phyloP scores from a whole-genome alignment of 2,113 vertebrate species.

The Paraplagusia blochii region DNA sequence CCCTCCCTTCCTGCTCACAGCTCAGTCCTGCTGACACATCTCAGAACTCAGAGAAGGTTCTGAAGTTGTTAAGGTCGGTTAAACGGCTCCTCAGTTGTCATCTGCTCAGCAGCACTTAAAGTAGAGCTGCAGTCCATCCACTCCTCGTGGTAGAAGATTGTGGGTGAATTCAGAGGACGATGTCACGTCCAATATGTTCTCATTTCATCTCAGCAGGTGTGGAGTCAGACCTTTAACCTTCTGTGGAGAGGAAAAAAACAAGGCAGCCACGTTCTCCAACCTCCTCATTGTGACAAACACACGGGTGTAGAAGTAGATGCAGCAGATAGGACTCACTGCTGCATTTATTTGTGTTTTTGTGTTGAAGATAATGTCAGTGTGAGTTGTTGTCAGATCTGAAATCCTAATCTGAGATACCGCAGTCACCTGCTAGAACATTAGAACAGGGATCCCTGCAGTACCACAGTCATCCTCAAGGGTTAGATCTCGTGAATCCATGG shows the following conservation, averaged over 20 bases:
- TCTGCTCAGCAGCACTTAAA: slow-evolving; percentile 54
- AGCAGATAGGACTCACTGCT: slow-evolving; percentile 20
- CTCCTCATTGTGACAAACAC: slow-evolving; percentile 24
- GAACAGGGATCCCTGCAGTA: no score
- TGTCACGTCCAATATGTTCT: slow-evolving; percentile 72
- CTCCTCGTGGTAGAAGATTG: slow-evolving; percentile 61
- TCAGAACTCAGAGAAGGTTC: background rate
- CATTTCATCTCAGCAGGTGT: slow-evolving; percentile 68
- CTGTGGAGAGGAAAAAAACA: slow-evolving; percentile 33
- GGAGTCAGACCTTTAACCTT: slow-evolving; percentile 41
- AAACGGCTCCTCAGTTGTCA: slow-evolving; percentile 38
- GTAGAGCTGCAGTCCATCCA: slow-evolving; percentile 63
- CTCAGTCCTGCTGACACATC: slow-evolving; percentile 12
- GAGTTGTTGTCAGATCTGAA: slow-evolving; percentile 1
- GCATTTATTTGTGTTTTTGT: slow-evolving; percentile 13
- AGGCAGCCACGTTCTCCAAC: slow-evolving; percentile 38
- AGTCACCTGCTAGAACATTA: no score
- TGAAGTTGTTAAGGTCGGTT: slow-evolving; percentile 37
- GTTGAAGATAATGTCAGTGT: no score
- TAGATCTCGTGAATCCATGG: no score
- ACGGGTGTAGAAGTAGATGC: slow-evolving; percentile 28
- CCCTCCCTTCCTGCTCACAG: slow-evolving; percentile 12
- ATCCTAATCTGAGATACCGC: no score
- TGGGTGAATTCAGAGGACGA: slow-evolving; percentile 69
- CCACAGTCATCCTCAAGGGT: no score